Conservation (phyloP, 2,797 vertebrate species). For the Cirrhinus mrigala region DNA sequence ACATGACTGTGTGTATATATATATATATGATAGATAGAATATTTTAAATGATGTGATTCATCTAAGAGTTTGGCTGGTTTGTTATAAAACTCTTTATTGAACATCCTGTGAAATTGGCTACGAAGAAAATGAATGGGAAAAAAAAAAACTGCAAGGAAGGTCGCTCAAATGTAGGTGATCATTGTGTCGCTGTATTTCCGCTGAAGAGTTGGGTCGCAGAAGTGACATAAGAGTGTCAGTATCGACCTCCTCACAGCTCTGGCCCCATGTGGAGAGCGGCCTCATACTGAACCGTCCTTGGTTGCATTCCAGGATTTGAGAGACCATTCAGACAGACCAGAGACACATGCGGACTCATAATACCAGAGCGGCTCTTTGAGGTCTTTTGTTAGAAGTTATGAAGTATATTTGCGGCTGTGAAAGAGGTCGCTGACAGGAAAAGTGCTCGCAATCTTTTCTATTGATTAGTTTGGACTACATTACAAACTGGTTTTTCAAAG, state of each 20-base stretch:
- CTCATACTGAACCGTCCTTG: conserved; percentile 18
- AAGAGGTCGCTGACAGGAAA: conserved; percentile 12
- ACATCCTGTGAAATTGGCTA: neutral
- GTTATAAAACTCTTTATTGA: neutral
- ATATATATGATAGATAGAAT: no score
- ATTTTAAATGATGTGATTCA: neutral
- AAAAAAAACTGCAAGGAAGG: neutral
- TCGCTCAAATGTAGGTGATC: neutral
- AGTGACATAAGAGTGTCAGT: neutral
- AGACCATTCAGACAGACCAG: conserved; percentile 15
- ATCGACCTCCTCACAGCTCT: neutral
- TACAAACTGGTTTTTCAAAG: neutral
- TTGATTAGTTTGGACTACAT: conserved; percentile 21
- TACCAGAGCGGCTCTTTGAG: neutral
- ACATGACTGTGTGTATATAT: no score
- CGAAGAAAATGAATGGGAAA: neutral
- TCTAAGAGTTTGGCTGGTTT: neutral
- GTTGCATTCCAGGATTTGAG: neutral
- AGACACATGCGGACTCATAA: neutral
- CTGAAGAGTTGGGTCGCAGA: neutral
- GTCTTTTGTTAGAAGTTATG: conserved; percentile 2
- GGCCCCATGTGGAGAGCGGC: neutral
- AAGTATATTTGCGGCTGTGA: neutral
- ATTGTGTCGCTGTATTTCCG: neutral
- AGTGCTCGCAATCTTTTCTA: conserved; percentile 2